Evolutionary conservation across 2,888 invertebrate species (phyloP).

Genomic region (Silvanus unidentatus): DNA sequence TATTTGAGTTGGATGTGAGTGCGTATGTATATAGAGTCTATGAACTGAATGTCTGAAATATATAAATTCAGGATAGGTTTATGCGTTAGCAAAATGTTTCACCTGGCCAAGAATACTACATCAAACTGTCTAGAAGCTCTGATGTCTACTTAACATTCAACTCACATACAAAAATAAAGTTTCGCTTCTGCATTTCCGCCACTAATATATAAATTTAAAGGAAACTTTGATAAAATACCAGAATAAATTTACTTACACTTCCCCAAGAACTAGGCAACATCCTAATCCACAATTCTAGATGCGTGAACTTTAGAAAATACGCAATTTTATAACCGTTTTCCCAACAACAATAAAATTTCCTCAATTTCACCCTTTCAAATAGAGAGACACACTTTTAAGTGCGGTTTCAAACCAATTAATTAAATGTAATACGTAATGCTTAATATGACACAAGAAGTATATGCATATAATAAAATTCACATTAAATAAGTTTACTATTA

Average conservation of each 20-base stretch:
- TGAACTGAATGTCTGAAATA: slow-evolving; percentile 29
- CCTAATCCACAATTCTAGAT: too few species aligned
- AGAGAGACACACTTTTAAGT: too few species aligned
- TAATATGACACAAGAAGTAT: too few species aligned
- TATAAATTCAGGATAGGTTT: slow-evolving; percentile 33
- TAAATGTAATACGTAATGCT: too few species aligned
- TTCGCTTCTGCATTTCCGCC: slow-evolving; percentile 20
- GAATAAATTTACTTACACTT: slow-evolving; percentile 22
- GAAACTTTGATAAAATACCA: slow-evolving; percentile 22
- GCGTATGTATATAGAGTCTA: slow-evolving; percentile 22
- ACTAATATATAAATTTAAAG: slow-evolving; percentile 22
- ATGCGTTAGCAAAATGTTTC: slow-evolving; percentile 20
- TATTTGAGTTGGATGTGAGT: slow-evolving; percentile 17
- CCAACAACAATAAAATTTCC: too few species aligned
- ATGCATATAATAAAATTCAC: too few species aligned
- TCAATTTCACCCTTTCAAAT: too few species aligned
- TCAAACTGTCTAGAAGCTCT: slow-evolving; percentile 36
- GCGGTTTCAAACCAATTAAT: too few species aligned
- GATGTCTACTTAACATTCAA: slow-evolving; percentile 34
- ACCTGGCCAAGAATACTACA: slow-evolving; percentile 34
- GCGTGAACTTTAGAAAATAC: too few species aligned
- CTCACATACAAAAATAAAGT: slow-evolving; percentile 21
- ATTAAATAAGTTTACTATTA: too few species aligned
- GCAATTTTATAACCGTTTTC: too few species aligned
- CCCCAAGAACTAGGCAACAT: too few species aligned